A percentile compares a stretch with the other conserved stretches of the same genome.
These are phyloP conservation scores for Proterorhinus semilunaris DNA, from an alignment of 2,113 vertebrate genomes.

Conservation along the genomic window DNA sequence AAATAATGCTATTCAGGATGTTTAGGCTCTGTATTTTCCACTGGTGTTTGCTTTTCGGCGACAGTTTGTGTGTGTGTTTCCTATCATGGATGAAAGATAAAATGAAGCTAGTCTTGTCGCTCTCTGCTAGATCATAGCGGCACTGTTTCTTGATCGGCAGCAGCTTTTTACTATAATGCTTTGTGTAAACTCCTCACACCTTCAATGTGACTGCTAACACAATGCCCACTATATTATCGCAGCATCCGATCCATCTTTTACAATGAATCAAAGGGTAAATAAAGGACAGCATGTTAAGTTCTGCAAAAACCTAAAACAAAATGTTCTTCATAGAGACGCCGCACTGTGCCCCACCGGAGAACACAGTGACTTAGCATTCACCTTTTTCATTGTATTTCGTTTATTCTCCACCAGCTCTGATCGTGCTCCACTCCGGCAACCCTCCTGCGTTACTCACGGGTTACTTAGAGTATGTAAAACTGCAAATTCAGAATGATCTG, in stretches of 20 bases:
- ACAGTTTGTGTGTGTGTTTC: too few relatives aligned
- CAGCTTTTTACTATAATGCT: too few relatives aligned
- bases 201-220: too few relatives aligned
- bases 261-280: neutral
- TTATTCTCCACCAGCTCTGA: constrained; percentile 38
- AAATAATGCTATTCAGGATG: too few relatives aligned
- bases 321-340: constrained; percentile 10
- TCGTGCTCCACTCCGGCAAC: constrained; percentile 49
- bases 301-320: constrained; percentile 15
- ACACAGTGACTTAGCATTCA: constrained; percentile 11
- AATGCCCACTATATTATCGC: too few relatives aligned
- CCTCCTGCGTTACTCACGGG: constrained; percentile 55
- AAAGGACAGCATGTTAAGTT: neutral
- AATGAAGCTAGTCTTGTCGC: too few relatives aligned
- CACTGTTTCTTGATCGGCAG: too few relatives aligned
- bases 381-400: constrained; percentile 24
- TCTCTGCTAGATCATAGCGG: too few relatives aligned
- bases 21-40: too few relatives aligned
- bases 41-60: too few relatives aligned
- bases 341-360: constrained; percentile 14
- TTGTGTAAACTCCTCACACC: too few relatives aligned
- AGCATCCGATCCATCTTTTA: neutral
- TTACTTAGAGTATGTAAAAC: constrained; percentile 22
- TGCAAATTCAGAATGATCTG: constrained; percentile 22
- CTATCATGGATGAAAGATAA: too few relatives aligned